Evolutionary conservation across 2,113 vertebrate genomes (phyloP), one percentile per base, ranked within the genome.

Genomic region (Scytalopus superciliaris): DNA sequence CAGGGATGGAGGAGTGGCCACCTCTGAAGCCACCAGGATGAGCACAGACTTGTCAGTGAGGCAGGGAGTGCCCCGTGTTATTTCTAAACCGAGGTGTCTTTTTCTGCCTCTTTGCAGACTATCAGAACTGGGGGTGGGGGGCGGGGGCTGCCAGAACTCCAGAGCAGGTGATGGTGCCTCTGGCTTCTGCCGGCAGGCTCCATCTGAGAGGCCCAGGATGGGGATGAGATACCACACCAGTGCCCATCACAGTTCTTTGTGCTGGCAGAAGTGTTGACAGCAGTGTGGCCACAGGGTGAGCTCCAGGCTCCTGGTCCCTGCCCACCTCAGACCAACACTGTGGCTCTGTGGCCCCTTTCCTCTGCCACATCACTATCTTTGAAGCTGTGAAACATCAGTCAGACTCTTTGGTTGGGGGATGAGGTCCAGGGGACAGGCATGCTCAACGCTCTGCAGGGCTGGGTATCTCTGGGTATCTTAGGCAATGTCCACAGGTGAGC

Each of bases 221-320:
- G 0, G 12, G 40, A 19, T 0, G 3, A 70, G 80, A 33, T 15
- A 31, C 69, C n/a, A 35, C 17, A 19, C 30, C 0, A 0, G 50
- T 69, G 62, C 35, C 67, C 50, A 33, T 40, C 45, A 2, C 56
- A 75, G 28, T 73, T 22, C 31, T 19, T 7, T 7, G 1, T 14
- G 35, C 25, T 16, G 3, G 0, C 21, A 52, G 56, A 45, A 37
- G 14, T 31, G 35, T 52, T 33, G 37, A 19, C 24, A 24, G 52
- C 13, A 33, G 45, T 45, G 22, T 3, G 14, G 40, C 9, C 15
- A 3, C 42, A 19, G 42, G 16, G 28, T 50, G 33, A 77, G 33
- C 47, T 33, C 25, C 37, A 25, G 78, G 33, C 33, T 63, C 28
- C 56, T 76, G 74, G 24, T 50, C 39, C 23, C 57, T 15, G 10